Conservation (phyloP, 2,113 vertebrate species). For the Lamprotornis superbus region DNA sequence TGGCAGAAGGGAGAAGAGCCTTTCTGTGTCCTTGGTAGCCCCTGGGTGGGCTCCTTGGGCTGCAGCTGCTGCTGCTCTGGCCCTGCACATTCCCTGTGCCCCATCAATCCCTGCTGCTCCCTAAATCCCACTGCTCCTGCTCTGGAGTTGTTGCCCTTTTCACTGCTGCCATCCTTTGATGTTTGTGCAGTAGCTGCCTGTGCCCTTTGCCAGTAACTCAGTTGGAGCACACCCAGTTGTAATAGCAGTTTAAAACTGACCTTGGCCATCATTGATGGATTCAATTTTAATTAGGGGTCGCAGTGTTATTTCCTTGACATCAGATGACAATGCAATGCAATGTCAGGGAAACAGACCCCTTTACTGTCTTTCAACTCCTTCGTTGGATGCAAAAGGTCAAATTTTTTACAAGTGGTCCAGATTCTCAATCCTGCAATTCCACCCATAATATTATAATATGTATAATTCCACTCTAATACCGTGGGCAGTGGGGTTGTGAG, state of each 20-base stretch:
- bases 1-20: neutral
- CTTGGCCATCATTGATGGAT: neutral
- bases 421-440: neutral
- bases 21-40: neutral
- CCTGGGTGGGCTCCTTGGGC: neutral
- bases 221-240: accelerated
- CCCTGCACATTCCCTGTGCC: neutral
- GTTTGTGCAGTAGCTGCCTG: accelerated
- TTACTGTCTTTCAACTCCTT: too few relatives aligned
- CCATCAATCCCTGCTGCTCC: too few relatives aligned
- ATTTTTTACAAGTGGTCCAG: neutral
- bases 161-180: neutral
- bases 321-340: too few relatives aligned
- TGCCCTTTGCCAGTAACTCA: neutral
- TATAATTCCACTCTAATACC: neutral
- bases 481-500: too few relatives aligned
- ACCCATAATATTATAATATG: too few relatives aligned
- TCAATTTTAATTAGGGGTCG: neutral
- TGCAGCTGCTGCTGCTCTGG: accelerated
- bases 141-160: neutral
- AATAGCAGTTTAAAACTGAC: neutral
- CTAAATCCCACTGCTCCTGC: neutral
- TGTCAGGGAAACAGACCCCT: neutral
- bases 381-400: accelerated
- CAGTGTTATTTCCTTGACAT: neutral